These are phyloP conservation scores for Catocala fraxini DNA, from an alignment of 2,888 invertebrate species.

Conservation along the genomic window DNA sequence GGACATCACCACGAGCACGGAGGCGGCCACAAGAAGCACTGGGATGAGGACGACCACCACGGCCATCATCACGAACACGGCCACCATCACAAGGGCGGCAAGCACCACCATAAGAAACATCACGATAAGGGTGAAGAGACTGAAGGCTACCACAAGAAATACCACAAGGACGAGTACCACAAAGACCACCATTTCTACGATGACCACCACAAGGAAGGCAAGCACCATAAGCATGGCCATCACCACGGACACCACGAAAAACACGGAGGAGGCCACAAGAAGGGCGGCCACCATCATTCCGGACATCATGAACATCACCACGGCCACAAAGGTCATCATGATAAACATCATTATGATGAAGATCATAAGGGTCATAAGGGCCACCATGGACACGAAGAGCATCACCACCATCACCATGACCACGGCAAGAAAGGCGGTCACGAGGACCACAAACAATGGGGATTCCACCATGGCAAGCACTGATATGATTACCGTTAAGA, in stretches of 20 bases:
- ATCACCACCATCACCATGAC: conserved; percentile 91
- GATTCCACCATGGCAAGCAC: conserved; percentile 89
- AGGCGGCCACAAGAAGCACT: conserved; percentile 93
- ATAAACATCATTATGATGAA: conserved; percentile 94
- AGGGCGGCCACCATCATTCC: conserved; percentile 93
- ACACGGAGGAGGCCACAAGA: conserved; percentile 93
- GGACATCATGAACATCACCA: conserved; percentile 92
- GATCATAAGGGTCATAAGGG: conserved; percentile 94
- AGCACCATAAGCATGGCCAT: conserved; percentile 93
- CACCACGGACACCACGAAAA: conserved; percentile 93
- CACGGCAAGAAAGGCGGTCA: conserved; percentile 93
- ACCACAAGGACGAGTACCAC: conserved; percentile 95
- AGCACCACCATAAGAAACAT: conserved; percentile 93
- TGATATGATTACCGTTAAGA: conserved; percentile 65
- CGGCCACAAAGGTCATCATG: conserved; percentile 93
- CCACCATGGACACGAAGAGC: conserved; percentile 92
- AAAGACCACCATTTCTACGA: conserved; percentile 96
- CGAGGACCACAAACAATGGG: conserved; percentile 92
- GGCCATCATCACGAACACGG: conserved; percentile 93
- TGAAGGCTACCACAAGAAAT: conserved; percentile 94
- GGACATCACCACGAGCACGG: conserved; percentile 93
- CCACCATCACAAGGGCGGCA: conserved; percentile 93
- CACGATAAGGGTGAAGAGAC: conserved; percentile 95
- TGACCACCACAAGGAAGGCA: conserved; percentile 94
- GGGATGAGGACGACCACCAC: conserved; percentile 92